Conservation (phyloP, 2,888 invertebrate species). For the Yponomeuta malinellus region DNA sequence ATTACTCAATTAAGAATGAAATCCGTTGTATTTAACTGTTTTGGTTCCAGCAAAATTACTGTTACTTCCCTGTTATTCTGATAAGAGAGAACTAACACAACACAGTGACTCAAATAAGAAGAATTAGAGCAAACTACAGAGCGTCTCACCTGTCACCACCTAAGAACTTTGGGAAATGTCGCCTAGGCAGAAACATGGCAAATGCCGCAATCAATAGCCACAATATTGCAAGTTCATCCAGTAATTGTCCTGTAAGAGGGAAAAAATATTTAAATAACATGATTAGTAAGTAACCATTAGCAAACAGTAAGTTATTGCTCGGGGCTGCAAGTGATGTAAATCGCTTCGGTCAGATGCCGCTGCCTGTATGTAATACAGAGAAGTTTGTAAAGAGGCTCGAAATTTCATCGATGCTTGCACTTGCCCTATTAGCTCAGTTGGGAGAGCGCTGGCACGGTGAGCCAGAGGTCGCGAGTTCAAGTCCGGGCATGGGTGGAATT, state of each 20-base stretch:
- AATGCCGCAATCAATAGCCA: slow-evolving; percentile 89
- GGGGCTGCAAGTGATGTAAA: too few species aligned
- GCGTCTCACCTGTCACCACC: slow-evolving; percentile 77
- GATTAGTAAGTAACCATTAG: neutral
- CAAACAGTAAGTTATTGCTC: neutral
- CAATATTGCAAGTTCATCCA: slow-evolving; percentile 88
- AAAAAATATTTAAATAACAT: slow-evolving; percentile 15
- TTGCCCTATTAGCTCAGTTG: too few species aligned
- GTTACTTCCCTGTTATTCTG: too few species aligned
- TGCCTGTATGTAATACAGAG: too few species aligned
- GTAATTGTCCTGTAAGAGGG: slow-evolving; percentile 78
- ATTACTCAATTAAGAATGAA: neutral
- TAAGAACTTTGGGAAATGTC: slow-evolving; percentile 81
- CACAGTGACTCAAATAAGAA: too few species aligned
- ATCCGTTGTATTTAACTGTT: neutral
- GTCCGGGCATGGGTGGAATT: too few species aligned
- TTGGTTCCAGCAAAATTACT: neutral
- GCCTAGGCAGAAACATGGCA: slow-evolving; percentile 83
- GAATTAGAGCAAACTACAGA: neutral
- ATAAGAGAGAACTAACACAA: too few species aligned
- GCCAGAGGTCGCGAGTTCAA: too few species aligned
- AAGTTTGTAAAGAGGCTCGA: too few species aligned
- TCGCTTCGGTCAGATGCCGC: too few species aligned
- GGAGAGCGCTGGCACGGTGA: too few species aligned
- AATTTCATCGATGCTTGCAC: too few species aligned